phyloP scores from a whole-genome alignment of 2,113 vertebrate genomes.

The Notarius quadriscutis region DNA sequence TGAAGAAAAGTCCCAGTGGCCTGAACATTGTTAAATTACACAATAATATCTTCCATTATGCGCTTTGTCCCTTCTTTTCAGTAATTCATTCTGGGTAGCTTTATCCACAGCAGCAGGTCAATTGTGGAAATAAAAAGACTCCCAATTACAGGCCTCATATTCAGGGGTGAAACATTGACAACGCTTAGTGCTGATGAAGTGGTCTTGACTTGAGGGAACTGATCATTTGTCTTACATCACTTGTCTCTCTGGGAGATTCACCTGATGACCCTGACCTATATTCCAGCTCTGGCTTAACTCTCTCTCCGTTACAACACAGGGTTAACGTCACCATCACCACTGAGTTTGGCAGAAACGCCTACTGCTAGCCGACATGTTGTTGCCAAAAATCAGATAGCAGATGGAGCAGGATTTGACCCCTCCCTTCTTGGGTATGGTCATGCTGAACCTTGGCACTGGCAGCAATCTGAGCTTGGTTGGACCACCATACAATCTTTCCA shows the following conservation, averaged over 20 bases:
- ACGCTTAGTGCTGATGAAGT: constrained; percentile 49
- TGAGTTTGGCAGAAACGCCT: neutral
- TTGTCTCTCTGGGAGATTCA: constrained; percentile 42
- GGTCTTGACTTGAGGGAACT: constrained; percentile 32
- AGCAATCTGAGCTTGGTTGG: constrained; percentile 57
- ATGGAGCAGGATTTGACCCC: constrained; percentile 74
- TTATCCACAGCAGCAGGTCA: constrained; percentile 43
- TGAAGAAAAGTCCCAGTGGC: constrained; percentile 66
- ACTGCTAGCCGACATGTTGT: neutral
- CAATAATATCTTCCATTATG: constrained; percentile 76
- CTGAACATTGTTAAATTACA: constrained; percentile 74
- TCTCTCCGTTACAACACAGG: neutral
- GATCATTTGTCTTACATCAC: constrained; percentile 48
- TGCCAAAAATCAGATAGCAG: constrained; percentile 64
- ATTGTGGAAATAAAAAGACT: constrained; percentile 41
- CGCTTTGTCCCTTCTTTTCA: constrained; percentile 62
- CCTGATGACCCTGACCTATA: constrained; percentile 26
- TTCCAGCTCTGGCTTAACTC: constrained; percentile 35
- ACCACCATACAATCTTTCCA: constrained; percentile 48
- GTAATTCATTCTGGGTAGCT: constrained; percentile 59
- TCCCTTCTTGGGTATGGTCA: constrained; percentile 62
- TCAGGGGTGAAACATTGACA: constrained; percentile 34
- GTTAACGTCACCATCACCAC: constrained; percentile 41
- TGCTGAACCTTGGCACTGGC: constrained; percentile 63
- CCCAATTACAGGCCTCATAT: constrained; percentile 31